These are phyloP conservation scores for Zootoca vivipara DNA, from an alignment of 2,113 vertebrate species.

Conservation along the genomic window DNA sequence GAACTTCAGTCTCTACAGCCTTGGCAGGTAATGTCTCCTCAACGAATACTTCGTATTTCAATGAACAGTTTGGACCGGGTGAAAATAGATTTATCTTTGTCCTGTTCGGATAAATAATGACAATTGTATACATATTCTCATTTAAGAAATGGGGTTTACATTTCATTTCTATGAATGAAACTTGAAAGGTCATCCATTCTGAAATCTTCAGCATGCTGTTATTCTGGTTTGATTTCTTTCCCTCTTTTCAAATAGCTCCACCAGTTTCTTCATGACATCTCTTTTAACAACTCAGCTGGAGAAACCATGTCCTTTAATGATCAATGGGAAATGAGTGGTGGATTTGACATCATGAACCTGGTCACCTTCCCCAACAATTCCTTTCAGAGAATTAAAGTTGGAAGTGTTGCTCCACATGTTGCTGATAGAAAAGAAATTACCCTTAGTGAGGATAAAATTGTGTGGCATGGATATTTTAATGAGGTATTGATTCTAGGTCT, in stretches of 20 bases:
- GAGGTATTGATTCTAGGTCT: neutral
- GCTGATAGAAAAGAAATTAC: neutral
- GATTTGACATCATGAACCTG: neutral
- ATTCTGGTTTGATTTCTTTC: too few species aligned
- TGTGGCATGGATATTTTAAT: neutral
- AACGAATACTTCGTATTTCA: neutral
- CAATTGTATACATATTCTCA: too few species aligned
- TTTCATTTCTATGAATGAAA: too few species aligned
- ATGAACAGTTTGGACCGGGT: neutral
- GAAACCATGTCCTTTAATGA: neutral
- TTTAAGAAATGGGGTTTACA: too few species aligned
- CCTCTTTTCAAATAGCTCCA: neutral
- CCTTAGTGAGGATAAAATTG: neutral
- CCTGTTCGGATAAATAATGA: too few species aligned
- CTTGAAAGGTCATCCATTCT: too few species aligned
- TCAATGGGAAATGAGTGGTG: neutral
- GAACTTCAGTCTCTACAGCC: neutral
- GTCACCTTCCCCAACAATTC: neutral
- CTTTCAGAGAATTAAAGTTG: neutral
- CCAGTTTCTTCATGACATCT: neutral
- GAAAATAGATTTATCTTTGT: neutral
- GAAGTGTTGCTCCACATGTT: neutral
- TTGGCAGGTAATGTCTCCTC: neutral
- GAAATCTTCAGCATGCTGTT: too few species aligned
- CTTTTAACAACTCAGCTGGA: neutral